These are phyloP conservation scores for Acanthiza pusilla DNA, from an alignment of 2,797 vertebrate genomes.

Conservation along the genomic window DNA sequence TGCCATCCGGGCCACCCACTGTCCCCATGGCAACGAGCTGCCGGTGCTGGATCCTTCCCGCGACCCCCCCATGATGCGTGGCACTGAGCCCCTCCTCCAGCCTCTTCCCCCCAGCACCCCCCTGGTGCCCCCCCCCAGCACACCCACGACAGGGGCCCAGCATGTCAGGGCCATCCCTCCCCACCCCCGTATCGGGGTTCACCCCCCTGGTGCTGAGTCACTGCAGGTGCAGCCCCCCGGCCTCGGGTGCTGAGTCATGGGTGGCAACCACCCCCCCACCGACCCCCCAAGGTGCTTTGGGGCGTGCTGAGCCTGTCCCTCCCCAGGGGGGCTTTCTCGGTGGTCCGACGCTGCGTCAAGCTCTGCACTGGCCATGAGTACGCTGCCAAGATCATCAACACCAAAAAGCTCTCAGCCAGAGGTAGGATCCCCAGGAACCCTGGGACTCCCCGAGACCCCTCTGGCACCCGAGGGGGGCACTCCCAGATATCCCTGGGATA, in stretches of 20 bases:
- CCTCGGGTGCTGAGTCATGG: background rate
- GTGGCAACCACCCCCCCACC: background rate
- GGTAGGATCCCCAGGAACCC: slow-evolving; percentile 72
- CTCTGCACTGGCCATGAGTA: slow-evolving; percentile 93
- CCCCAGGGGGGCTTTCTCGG: slow-evolving; percentile 92
- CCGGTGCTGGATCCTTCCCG: background rate
- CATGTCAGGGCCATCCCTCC: background rate
- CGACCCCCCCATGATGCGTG: background rate
- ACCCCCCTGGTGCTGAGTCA: background rate
- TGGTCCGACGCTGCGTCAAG: slow-evolving; percentile 95
- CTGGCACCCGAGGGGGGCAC: background rate
- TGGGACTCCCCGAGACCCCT: background rate
- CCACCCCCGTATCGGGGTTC: background rate
- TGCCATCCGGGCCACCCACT: slow-evolving; percentile 22
- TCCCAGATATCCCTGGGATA: background rate
- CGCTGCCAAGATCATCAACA: slow-evolving; percentile 98
- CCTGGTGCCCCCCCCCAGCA: too few relatives aligned
- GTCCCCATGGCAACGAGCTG: slow-evolving; percentile 49
- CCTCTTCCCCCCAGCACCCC: background rate
- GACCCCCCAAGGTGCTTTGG: background rate
- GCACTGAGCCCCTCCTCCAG: too few relatives aligned
- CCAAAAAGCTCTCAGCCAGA: slow-evolving; percentile 96
- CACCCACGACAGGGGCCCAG: background rate
- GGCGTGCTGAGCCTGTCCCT: background rate
- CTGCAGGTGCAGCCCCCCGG: background rate